Evolutionary conservation across 2,797 vertebrate species (phyloP).

Genomic region (Artibeus jamaicensis): DNA sequence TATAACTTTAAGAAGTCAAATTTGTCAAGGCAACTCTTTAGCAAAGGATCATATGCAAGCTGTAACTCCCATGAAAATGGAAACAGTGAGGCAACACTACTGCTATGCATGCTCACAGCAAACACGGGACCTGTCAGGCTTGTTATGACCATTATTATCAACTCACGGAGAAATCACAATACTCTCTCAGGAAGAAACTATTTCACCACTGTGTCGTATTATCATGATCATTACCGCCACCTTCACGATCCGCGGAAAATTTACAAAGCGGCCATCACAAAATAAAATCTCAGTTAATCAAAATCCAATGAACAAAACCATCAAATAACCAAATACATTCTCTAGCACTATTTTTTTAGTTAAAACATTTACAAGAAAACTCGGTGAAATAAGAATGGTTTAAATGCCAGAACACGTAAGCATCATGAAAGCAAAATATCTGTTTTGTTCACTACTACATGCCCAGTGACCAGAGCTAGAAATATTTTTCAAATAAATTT

Average conservation of each 20-base stretch:
- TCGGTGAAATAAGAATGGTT: not conserved
- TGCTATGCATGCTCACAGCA: not conserved
- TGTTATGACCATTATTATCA: not conserved
- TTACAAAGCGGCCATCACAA: not conserved
- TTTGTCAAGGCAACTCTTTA: not conserved
- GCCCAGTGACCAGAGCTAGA: not conserved
- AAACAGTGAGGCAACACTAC: not conserved
- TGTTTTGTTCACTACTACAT: not conserved
- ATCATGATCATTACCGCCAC: not conserved
- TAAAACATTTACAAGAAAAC: conserved; percentile 19
- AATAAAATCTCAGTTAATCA: not conserved
- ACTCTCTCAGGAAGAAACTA: not conserved
- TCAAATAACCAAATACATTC: not conserved
- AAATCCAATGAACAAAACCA: not conserved
- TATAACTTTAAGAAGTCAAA: not conserved
- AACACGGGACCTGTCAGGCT: not conserved
- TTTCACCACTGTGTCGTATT: not conserved
- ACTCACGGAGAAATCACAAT: not conserved
- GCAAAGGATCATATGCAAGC: not conserved
- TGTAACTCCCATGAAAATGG: not conserved
- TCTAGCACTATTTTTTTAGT: not conserved
- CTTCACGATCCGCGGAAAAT: not conserved
- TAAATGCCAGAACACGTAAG: conserved; percentile 3
- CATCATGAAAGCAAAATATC: not conserved
- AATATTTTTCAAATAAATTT: not conserved